Evolutionary conservation across 30 jellyfish, hydroid and myxozoan genomes (phyloP), one percentile per base, ranked within the genome.

Genomic region (Clytia hemisphaerica): DNA sequence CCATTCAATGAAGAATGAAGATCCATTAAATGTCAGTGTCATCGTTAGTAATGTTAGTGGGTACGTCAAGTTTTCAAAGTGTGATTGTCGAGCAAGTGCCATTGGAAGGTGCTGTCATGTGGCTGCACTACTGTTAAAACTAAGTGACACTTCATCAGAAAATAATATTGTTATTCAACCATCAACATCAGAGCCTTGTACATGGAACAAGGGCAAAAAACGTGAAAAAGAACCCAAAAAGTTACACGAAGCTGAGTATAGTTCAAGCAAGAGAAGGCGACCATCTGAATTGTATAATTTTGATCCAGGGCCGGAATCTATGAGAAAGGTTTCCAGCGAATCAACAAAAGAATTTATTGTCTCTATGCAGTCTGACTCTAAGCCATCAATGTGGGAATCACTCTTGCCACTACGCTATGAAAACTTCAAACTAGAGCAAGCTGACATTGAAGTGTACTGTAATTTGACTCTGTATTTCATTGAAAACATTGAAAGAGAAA

Each of bases 241-340:
- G 28, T 34, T 75, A 31, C 88, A 75, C 53, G 36, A 58, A 54
- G 81, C 71, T 18, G 74, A 19, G 19, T 79, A 79, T 48, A 71
- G 59, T 37, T 59, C 90, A 33, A 60, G 72, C 62, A 79, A 71
- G 46, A n/a, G 30, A 44, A 37, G 58, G 16, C 34, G n/a, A n/a
- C 30, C 77, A 29, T 15, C 30, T 18, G 48, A 70, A 54, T 26
- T 70, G n/a, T 46, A 70, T 26, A 26, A 27, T 27, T 71, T 73
- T 80, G 93, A 79, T 51, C 93, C 87, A 37, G 47, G 93, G 47
- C 85, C 93, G 25, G 80, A 33, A 57, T 71, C 60, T 48, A 36
- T 58, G 40, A 51, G 75, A 32, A 70, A 66, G 22, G 37, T 42
- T 14, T 38, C 76, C 10, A 45, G 26, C 24, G 76, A 67, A 40